Conservation (phyloP, 2,888 invertebrate species). For the Cepaea hortensis region DNA sequence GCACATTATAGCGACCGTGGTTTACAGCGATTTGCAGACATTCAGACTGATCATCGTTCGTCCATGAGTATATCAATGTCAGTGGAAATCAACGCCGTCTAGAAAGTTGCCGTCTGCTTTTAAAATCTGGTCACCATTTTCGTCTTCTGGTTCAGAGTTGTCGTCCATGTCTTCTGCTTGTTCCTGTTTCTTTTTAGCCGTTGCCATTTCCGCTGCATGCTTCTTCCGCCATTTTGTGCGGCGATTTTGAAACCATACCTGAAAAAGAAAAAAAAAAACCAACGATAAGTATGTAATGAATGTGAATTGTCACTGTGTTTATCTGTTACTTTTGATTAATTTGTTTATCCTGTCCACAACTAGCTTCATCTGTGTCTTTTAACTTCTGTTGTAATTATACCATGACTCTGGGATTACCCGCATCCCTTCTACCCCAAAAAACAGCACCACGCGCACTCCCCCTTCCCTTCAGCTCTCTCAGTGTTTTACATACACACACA, state of each 20-base stretch:
- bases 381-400: no score
- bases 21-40: background rate
- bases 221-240: constrained; percentile 99
- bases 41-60: background rate
- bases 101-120: constrained; percentile 50
- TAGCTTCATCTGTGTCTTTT: background rate
- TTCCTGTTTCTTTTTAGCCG: constrained; percentile 81
- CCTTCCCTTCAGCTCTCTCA: no score
- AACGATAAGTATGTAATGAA: background rate
- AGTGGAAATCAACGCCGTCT: constrained; percentile 40
- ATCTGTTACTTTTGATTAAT: background rate
- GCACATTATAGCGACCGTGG: no score
- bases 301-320: background rate
- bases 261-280: constrained; percentile 66
- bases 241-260: constrained; percentile 99
- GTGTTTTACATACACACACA: no score
- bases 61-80: background rate
- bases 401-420: no score
- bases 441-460: no score
- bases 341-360: background rate
- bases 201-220: constrained; percentile 99
- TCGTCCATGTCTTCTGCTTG: constrained; percentile 70
- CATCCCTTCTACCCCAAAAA: no score
- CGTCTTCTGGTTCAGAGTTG: constrained; percentile 68
- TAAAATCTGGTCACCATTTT: constrained; percentile 55